Conservation (phyloP, 2,888 invertebrate species). For the Tortrix viridana region DNA sequence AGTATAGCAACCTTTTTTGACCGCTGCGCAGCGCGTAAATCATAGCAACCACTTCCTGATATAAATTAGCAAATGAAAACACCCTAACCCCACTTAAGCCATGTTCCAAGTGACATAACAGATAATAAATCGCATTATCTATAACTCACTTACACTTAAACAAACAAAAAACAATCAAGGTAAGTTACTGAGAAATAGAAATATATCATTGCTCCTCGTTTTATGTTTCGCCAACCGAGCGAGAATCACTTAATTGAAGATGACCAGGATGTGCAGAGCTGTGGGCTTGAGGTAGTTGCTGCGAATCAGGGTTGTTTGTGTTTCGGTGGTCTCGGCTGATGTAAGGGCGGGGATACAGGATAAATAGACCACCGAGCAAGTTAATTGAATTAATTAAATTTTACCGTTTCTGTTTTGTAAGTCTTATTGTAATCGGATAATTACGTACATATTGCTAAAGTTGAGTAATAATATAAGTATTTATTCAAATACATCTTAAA, state of each 20-base stretch:
- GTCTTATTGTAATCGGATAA: too few species aligned
- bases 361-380: slow-evolving; percentile 34
- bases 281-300: neutral
- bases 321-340: slow-evolving; percentile 5
- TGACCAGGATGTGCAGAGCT: slow-evolving; percentile 12
- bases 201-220: slow-evolving; percentile 29
- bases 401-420: too few species aligned
- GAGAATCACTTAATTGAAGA: slow-evolving; percentile 30
- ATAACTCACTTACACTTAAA: slow-evolving; percentile 29
- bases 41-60: neutral
- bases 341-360: slow-evolving; percentile 7
- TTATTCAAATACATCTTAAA: too few species aligned
- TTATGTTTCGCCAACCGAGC: slow-evolving; percentile 28
- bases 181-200: slow-evolving; percentile 33
- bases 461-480: too few species aligned
- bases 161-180: slow-evolving; percentile 12
- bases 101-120: slow-evolving; percentile 24
- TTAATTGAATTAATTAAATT: slow-evolving; percentile 35
- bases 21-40: slow-evolving; percentile 5
- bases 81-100: slow-evolving; percentile 21
- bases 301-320: neutral
- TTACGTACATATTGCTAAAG: too few species aligned
- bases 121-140: slow-evolving; percentile 14
- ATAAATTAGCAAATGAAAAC: slow-evolving; percentile 13
- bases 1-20: too few species aligned